Evolutionary conservation across 2,113 vertebrate species (phyloP).

Genomic region (Myiozetetes cayanensis): DNA sequence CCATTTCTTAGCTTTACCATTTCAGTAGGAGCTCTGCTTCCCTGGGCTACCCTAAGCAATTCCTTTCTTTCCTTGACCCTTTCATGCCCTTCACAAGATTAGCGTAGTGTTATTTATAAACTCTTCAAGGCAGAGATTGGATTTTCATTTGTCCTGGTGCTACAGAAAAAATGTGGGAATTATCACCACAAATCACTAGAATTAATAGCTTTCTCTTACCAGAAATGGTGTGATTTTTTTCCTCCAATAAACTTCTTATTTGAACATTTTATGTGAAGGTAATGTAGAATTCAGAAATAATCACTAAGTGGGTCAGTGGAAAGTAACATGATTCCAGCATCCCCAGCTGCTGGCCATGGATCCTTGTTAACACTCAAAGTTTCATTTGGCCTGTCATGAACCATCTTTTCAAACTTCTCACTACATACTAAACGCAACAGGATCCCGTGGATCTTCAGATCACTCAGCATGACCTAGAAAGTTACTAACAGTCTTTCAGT

Average conservation of each 20-base stretch:
- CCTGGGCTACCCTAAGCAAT: conserved; percentile 6
- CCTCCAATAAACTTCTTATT: not conserved
- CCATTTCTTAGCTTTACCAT: conserved; percentile 21
- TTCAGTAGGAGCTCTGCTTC: not conserved
- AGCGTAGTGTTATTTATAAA: conserved; percentile 10
- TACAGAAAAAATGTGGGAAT: not conserved
- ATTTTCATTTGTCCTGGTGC: not conserved
- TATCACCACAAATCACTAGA: not conserved
- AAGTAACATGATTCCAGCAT: not conserved
- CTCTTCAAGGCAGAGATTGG: not conserved
- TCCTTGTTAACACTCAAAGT: not conserved
- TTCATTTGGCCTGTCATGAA: not conserved
- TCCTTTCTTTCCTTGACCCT: conserved; percentile 43
- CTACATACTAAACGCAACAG: not conserved
- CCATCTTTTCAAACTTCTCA: conserved; percentile 5
- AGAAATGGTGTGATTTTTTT: not conserved
- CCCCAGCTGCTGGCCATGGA: not conserved
- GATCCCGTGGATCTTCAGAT: not conserved
- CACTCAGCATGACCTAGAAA: not conserved
- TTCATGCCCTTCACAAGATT: conserved; percentile 24
- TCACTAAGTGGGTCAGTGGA: not conserved
- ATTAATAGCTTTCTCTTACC: not conserved
- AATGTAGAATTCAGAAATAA: not conserved
- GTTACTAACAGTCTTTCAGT: not conserved
- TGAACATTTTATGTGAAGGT: not conserved